Evolutionary conservation across 2,797 vertebrate species (phyloP).

Genomic region (Micropoecilia bifurca): DNA sequence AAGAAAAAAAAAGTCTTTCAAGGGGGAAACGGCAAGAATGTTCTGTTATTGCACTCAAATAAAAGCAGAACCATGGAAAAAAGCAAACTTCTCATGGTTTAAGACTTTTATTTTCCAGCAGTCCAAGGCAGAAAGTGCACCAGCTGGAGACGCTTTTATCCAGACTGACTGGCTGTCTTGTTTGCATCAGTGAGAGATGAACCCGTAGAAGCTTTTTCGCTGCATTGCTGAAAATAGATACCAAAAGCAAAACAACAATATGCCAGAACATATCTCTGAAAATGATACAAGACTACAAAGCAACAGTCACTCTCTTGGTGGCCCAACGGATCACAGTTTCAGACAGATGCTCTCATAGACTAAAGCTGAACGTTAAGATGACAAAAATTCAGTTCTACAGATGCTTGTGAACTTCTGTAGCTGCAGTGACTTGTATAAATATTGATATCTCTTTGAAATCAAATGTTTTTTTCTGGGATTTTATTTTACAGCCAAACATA

Average conservation of each 20-base stretch:
- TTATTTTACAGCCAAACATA: not conserved
- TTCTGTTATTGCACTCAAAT: slow-evolving; percentile 58
- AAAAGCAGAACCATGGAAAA: slow-evolving; percentile 36
- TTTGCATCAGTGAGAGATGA: slow-evolving; percentile 49
- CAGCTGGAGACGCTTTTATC: slow-evolving; percentile 62
- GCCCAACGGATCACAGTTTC: slow-evolving; percentile 35
- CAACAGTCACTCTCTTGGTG: slow-evolving; percentile 28
- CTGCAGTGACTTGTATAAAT: not conserved
- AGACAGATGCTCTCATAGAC: slow-evolving; percentile 54
- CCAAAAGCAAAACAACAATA: slow-evolving; percentile 24
- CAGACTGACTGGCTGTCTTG: slow-evolving; percentile 50
- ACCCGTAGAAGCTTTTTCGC: slow-evolving; percentile 18
- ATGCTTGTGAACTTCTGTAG: slow-evolving; percentile 20
- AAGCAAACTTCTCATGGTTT: slow-evolving; percentile 47
- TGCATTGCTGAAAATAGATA: slow-evolving; percentile 27
- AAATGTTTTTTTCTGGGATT: not conserved
- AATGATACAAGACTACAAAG: slow-evolving; percentile 12
- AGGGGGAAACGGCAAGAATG: slow-evolving; percentile 45
- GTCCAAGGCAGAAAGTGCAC: slow-evolving; percentile 37
- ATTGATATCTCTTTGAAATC: not conserved
- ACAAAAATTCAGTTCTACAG: slow-evolving; percentile 34
- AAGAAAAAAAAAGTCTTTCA: slow-evolving; percentile 23
- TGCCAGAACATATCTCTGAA: slow-evolving; percentile 6
- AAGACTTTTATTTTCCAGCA: slow-evolving; percentile 40
- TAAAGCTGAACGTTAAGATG: slow-evolving; percentile 29